Percentiles rank a stretch among this genome's conserved stretches.
These are phyloP conservation scores for Pseudomyrmex pallidus DNA, from an alignment of 1,140 invertebrate genomes.

Conservation along the genomic window DNA sequence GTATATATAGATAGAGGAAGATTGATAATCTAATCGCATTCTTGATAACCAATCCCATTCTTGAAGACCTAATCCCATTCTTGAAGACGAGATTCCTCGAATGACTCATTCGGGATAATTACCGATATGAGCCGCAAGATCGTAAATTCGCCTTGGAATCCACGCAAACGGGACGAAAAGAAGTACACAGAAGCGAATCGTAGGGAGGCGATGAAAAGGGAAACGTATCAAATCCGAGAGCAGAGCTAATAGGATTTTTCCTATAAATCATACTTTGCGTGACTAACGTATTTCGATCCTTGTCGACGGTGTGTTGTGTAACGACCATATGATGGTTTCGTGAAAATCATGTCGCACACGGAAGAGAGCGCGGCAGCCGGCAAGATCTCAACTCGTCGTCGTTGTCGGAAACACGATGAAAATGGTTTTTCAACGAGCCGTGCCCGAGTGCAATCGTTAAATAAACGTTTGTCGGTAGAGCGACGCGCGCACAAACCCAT, in stretches of 20 bases:
- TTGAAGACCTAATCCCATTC: constrained; percentile 45
- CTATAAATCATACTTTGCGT: constrained; percentile 68
- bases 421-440: constrained; percentile 55
- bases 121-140: constrained; percentile 3
- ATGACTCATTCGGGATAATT: constrained; percentile 37
- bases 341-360: constrained; percentile 46
- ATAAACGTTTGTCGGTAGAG: constrained; percentile 49
- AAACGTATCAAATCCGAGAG: constrained; percentile 10
- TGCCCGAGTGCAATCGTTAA: constrained; percentile 40
- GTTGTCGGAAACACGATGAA: constrained; percentile 14
- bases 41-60: too few relatives aligned
- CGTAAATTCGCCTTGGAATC: constrained; percentile 39
- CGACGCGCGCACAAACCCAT: constrained; percentile 29
- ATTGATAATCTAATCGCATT: constrained; percentile 36
- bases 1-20: too few relatives aligned
- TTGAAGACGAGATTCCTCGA: not conserved
- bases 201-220: constrained; percentile 23
- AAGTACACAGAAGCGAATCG: constrained; percentile 11
- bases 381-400: constrained; percentile 20
- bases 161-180: not conserved
- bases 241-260: constrained; percentile 71
- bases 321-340: constrained; percentile 63
- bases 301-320: constrained; percentile 30
- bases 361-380: not conserved
- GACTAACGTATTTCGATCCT: constrained; percentile 50